A percentile compares a stretch with the other conserved stretches of the same genome.
Conservation (phyloP, 2,797 vertebrate species). For the Myotis myotis region DNA sequence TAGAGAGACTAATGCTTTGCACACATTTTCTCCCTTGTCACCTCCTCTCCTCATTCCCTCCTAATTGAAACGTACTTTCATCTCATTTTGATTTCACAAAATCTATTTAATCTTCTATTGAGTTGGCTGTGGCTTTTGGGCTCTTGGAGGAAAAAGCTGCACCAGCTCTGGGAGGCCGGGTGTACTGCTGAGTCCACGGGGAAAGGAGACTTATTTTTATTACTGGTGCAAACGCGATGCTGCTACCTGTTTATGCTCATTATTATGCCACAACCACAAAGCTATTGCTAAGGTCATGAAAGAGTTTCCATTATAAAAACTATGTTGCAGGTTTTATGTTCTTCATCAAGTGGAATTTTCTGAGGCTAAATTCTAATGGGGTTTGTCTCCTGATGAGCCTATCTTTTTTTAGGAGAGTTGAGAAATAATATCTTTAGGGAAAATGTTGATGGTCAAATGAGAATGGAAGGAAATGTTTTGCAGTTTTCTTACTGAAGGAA, state of each 20-base stretch:
- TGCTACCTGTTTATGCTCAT: constrained; percentile 56
- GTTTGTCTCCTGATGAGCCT: not conserved
- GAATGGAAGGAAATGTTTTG: not conserved
- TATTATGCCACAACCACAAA: constrained; percentile 38
- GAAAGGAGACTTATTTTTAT: constrained; percentile 55
- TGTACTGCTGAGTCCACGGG: not conserved
- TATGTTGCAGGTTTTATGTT: constrained; percentile 56
- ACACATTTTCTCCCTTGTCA: constrained; percentile 21
- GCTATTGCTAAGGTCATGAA: constrained; percentile 40
- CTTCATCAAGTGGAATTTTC: constrained; percentile 45
- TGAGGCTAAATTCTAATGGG: constrained; percentile 45
- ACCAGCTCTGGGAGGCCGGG: constrained; percentile 1
- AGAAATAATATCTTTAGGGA: constrained; percentile 16
- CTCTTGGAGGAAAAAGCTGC: constrained; percentile 6
- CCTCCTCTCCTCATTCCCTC: not conserved
- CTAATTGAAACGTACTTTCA: constrained; percentile 52
- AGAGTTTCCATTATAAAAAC: constrained; percentile 49
- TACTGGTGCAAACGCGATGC: constrained; percentile 17
- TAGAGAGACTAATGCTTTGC: not conserved
- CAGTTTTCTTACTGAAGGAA: not conserved
- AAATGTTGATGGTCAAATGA: constrained; percentile 20
- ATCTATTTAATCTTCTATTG: constrained; percentile 57
- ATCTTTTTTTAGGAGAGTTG: not conserved
- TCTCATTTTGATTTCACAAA: constrained; percentile 43
- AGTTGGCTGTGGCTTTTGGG: constrained; percentile 49